A percentile compares a stretch with the other conserved stretches of the same genome.
phyloP scores from a whole-genome alignment of 1,140 invertebrate species.

The Camponotus pennsylvanicus region DNA sequence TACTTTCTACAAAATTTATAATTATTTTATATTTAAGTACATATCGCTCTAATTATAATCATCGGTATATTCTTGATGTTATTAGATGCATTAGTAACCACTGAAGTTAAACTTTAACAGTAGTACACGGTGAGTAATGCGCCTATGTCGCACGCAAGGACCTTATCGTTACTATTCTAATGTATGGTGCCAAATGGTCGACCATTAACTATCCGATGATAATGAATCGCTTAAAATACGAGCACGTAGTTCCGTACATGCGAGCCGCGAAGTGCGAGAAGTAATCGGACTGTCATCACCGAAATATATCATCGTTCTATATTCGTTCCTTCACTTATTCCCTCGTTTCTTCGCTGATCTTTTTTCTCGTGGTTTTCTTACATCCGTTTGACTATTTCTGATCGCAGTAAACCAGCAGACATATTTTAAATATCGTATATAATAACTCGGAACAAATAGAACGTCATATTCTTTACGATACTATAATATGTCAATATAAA shows the following conservation, averaged over 20 bases:
- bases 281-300: conserved; percentile 56
- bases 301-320: conserved; percentile 29
- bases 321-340: conserved; percentile 24
- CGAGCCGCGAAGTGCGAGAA: conserved; percentile 18
- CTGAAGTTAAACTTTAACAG: conserved; percentile 33
- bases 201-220: conserved; percentile 53
- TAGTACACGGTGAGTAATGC: conserved; percentile 34
- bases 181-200: conserved; percentile 42
- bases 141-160: conserved; percentile 43
- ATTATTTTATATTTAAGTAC: too few species aligned
- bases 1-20: too few species aligned
- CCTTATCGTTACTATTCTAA: conserved; percentile 55
- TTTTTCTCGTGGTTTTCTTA: background rate
- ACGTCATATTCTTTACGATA: background rate
- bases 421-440: background rate
- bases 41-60: background rate
- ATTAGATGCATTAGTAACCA: conserved; percentile 13
- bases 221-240: conserved; percentile 57
- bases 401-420: background rate
- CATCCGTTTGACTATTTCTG: background rate
- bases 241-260: conserved; percentile 9
- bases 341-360: background rate
- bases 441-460: background rate
- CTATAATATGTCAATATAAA: background rate
- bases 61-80: background rate